Conservation (phyloP, 1,140 invertebrate species). For the Laupala kohalensis region DNA sequence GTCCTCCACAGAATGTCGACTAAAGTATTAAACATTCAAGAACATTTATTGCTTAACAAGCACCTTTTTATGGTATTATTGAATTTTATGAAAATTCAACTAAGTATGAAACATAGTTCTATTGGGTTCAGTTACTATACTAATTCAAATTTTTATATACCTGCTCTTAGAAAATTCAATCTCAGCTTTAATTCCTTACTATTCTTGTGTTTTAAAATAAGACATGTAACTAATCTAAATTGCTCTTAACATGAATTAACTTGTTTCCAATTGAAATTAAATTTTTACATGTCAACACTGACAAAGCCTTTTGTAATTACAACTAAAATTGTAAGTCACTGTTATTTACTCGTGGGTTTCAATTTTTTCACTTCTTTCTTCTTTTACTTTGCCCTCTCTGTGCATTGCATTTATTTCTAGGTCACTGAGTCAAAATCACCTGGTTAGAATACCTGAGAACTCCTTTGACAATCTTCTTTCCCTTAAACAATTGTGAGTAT, state of each 20-base stretch:
- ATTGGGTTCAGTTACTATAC: too few relatives aligned
- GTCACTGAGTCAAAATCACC: not conserved
- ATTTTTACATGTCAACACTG: too few relatives aligned
- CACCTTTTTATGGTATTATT: not conserved
- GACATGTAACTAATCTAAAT: too few relatives aligned
- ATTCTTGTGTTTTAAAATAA: too few relatives aligned
- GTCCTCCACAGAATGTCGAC: not conserved
- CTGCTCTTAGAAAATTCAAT: too few relatives aligned
- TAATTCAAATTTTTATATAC: too few relatives aligned
- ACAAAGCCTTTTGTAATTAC: not conserved
- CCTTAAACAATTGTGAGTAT: not conserved
- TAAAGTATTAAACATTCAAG: not conserved
- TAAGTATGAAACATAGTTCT: too few relatives aligned
- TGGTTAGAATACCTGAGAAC: not conserved
- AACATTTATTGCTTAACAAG: not conserved
- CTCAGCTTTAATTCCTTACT: too few relatives aligned
- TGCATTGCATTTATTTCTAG: not conserved
- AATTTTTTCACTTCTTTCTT: too few relatives aligned
- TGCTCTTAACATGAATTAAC: too few relatives aligned
- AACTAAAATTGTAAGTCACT: not conserved
- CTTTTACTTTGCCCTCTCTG: too few relatives aligned
- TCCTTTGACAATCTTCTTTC: conserved; percentile 1
- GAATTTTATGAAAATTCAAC: not conserved
- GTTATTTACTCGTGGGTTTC: not conserved
- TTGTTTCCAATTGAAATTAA: too few relatives aligned